Conservation (phyloP, 2,113 vertebrate species). For the Myrmecophaga tridactyla region DNA sequence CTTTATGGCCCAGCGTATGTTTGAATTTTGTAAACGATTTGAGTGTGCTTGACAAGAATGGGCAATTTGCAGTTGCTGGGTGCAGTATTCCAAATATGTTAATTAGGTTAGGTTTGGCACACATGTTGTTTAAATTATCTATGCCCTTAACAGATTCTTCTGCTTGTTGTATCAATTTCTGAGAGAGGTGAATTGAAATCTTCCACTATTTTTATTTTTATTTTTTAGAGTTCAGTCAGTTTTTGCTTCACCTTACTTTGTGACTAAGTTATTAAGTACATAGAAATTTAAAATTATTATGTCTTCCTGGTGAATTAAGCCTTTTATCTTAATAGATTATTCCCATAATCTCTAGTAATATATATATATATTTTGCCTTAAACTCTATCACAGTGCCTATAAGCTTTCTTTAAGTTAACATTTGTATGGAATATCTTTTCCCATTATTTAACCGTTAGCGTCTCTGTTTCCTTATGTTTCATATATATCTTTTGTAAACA, state of each 20-base stretch:
- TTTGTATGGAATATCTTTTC: background rate
- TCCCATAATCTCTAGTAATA: background rate
- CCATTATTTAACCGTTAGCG: background rate
- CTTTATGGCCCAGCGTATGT: conserved; percentile 43
- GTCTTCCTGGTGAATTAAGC: conserved; percentile 5
- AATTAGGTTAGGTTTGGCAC: conserved; percentile 19
- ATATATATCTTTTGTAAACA: background rate
- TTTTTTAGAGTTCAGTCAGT: conserved; percentile 29
- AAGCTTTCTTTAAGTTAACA: background rate
- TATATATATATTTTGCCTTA: background rate
- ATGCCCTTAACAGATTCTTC: background rate
- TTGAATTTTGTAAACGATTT: conserved; percentile 31
- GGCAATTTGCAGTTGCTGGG: conserved; percentile 8
- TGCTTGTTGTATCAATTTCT: background rate
- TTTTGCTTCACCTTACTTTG: conserved; percentile 40
- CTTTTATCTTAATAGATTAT: background rate
- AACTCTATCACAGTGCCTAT: background rate
- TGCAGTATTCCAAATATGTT: conserved; percentile 45
- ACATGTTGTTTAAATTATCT: background rate
- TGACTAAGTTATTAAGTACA: conserved; percentile 40
- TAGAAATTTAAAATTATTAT: background rate
- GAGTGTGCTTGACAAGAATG: conserved; percentile 40
- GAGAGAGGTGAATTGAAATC: conserved; percentile 29
- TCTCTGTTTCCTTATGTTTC: background rate
- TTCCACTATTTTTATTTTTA: conserved; percentile 1